Percentiles rank a stretch among this genome's conserved stretches.
These are phyloP conservation scores for Rhyacophila evoluta DNA, from an alignment of 2,888 invertebrate genomes.

Conservation along the genomic window DNA sequence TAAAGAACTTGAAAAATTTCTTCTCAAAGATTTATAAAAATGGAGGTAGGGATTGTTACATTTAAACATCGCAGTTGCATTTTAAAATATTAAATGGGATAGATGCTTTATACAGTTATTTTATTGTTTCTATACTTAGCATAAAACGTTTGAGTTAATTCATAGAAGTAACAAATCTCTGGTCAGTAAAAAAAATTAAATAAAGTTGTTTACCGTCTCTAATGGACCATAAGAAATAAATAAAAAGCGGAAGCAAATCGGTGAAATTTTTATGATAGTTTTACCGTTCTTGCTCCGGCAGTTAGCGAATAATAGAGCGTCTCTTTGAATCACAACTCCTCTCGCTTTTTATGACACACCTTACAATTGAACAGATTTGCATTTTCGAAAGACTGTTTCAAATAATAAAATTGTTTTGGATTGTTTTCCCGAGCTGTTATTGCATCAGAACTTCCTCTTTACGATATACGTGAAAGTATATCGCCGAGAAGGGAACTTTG, in stretches of 20 bases:
- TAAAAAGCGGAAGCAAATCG: background rate
- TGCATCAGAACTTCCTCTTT: conserved; percentile 3
- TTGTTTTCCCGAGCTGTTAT: background rate
- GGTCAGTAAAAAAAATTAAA: background rate
- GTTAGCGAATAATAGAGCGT: conserved; percentile 15
- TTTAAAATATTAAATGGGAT: no score
- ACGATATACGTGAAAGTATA: background rate
- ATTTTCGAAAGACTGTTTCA: background rate
- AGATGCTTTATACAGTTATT: no score
- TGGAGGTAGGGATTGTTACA: no score
- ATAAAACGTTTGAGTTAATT: no score
- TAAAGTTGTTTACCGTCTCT: background rate
- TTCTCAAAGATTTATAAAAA: no score
- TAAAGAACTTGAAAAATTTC: no score
- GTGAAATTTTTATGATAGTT: conserved; percentile 10
- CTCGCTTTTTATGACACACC: background rate
- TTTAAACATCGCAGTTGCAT: no score
- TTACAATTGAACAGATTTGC: conserved; percentile 1
- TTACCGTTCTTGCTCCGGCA: background rate
- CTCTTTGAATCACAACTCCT: conserved; percentile 13
- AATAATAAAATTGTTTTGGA: conserved; percentile 6
- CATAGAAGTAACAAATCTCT: no score
- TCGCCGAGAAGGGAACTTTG: background rate
- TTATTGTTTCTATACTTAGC: no score
- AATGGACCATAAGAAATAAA: background rate